Evolutionary conservation across 2,113 vertebrate genomes (phyloP).

Genomic region (Promerops cafer): DNA sequence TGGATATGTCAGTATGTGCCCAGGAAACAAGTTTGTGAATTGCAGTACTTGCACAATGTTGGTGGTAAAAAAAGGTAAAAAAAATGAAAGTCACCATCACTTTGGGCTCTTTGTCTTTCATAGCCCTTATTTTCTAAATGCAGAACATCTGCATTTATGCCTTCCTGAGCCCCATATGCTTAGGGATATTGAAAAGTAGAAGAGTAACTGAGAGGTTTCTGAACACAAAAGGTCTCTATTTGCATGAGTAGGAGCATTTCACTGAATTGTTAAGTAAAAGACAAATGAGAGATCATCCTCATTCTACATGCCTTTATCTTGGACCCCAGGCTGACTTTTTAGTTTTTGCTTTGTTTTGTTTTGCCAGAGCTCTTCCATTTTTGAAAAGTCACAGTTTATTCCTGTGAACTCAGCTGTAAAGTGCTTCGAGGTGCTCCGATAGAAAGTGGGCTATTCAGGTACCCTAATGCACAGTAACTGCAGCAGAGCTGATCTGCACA

Average conservation of each 20-base stretch:
- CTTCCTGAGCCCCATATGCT: not conserved
- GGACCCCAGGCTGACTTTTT: not conserved
- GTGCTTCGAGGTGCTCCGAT: not conserved
- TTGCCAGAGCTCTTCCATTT: not conserved
- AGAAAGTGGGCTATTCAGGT: not conserved
- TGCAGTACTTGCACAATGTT: not conserved
- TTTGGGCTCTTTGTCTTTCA: not conserved
- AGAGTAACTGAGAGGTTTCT: not conserved
- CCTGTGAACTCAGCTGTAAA: not conserved
- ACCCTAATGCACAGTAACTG: not conserved
- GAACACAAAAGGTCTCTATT: not conserved
- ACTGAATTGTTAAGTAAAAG: not conserved
- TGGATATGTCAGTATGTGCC: not conserved
- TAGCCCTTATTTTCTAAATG: not conserved
- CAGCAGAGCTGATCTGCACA: not conserved
- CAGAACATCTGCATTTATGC: not conserved
- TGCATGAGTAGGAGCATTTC: not conserved
- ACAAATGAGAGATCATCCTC: not conserved
- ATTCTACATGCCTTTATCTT: not conserved
- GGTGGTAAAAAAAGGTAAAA: not conserved
- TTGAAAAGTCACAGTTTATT: not conserved
- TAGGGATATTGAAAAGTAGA: not conserved
- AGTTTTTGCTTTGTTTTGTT: not conserved
- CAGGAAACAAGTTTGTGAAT: not conserved
- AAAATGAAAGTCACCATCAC: not conserved